These are phyloP conservation scores for Fundulus diaphanus DNA, from an alignment of 2,797 vertebrate species.

Conservation along the genomic window DNA sequence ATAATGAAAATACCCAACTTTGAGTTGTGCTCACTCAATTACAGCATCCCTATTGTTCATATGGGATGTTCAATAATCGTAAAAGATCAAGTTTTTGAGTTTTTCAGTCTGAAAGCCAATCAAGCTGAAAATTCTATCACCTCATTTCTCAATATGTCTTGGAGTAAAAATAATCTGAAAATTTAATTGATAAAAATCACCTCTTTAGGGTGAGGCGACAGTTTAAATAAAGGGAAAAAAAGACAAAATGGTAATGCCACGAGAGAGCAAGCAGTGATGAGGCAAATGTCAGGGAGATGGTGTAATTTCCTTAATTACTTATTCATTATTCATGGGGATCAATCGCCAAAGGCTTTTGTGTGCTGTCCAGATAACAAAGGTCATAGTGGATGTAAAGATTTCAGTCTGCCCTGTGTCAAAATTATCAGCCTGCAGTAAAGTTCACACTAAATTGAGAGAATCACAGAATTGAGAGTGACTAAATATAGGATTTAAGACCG, in stretches of 20 bases:
- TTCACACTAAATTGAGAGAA: conserved; percentile 19
- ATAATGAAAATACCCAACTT: not conserved
- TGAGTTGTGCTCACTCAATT: not conserved
- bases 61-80: not conserved
- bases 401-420: conserved; percentile 27
- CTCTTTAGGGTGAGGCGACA: conserved; percentile 15
- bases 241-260: conserved; percentile 9
- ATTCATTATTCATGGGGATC: conserved; percentile 58
- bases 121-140: not conserved
- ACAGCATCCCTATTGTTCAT: not conserved
- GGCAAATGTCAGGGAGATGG: conserved; percentile 31
- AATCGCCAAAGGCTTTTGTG: conserved; percentile 27
- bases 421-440: conserved; percentile 13
- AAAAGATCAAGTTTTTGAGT: not conserved
- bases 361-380: conserved; percentile 44
- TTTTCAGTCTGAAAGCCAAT: not conserved
- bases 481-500: not conserved
- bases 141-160: not conserved
- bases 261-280: conserved; percentile 28
- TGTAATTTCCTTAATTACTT: conserved; percentile 45
- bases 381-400: conserved; percentile 35
- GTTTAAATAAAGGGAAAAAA: conserved; percentile 16
- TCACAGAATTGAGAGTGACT: not conserved
- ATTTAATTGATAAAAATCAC: conserved; percentile 31
- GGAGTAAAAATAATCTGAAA: not conserved